Conservation (phyloP, 1,140 invertebrate species). For the Piezodorus guildinii region DNA sequence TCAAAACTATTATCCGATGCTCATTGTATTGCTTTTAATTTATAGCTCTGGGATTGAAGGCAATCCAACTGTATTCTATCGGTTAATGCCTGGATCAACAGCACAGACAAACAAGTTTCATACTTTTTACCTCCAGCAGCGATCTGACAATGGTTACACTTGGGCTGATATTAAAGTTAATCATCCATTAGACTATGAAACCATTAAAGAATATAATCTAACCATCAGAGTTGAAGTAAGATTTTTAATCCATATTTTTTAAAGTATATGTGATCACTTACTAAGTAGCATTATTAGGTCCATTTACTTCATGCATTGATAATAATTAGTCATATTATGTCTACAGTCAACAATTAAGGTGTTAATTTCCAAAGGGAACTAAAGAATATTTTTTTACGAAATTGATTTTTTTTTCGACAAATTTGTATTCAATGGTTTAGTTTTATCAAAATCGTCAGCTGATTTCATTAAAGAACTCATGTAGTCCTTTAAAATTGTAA, state of each 20-base stretch:
- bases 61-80: constrained; percentile 89
- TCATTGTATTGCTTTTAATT: constrained; percentile 24
- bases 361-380: no score
- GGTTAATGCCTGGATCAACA: constrained; percentile 84
- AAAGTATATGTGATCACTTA: no score
- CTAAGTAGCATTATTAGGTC: no score
- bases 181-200: constrained; percentile 88
- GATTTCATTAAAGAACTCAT: no score
- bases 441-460: no score
- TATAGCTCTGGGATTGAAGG: constrained; percentile 86
- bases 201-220: constrained; percentile 89
- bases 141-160: constrained; percentile 75
- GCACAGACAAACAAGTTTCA: constrained; percentile 92
- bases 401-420: no score
- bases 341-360: no score
- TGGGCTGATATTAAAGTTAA: constrained; percentile 94
- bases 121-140: constrained; percentile 88
- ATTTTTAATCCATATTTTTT: constrained; percentile 20
- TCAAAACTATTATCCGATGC: background rate
- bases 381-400: no score
- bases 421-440: no score
- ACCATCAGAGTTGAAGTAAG: constrained; percentile 89
- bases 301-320: no score
- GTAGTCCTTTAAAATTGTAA: no score
- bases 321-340: no score